Base-by-base conservation (phyloP, 1,140 invertebrate species). In the Homalodisca vitripennis region DNA sequence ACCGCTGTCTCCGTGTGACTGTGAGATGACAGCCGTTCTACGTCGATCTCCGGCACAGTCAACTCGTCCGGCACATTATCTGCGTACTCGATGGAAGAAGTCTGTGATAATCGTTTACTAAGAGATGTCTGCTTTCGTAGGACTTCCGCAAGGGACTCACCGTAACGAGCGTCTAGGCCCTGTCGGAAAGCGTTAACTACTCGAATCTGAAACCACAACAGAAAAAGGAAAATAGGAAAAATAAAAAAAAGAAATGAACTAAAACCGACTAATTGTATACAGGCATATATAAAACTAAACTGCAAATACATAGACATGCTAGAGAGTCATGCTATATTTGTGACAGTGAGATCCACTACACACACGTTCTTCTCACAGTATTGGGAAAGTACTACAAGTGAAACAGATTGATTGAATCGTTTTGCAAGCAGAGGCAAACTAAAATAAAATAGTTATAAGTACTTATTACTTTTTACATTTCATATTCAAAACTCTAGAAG, bases 151-250 rank as follows among this genome's bases (percentile, higher is more conserved):
- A 95, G 86, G 80, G 92, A 91, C 83, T 97, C 95, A 80, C 92
- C 90, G 80, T 92, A 93, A 79, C 94, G 92, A 83, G 92, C 87
- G 87, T 98, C 95, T 85, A 98, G 88, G 81, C 94, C 95, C 88
- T 97, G 95, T 83, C 96, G 94, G 88, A 98, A 98, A 85, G 96
- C 96, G 87, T 98, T 98, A 84, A 98, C 95, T 88, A 98, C 96
- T 86, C 96, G 94, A 83, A 98, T 98, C 95, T 97, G 90, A 70
- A 74, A 74, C 24, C 66, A 73, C 72, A 70, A 64, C 27, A 46
- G 68, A 70, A 67, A 53, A 73, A 60, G n/a, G 48, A 63, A 74
- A 69, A 51, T 24, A 71, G 41, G 47, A 66, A 17, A 75, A 53
- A 67, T 63, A 12, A 24, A 62, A 62, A 55, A 55, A 6, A 62